Percentiles rank a stretch among this genome's conserved stretches.
Conservation (phyloP, 1,140 invertebrate genomes). For the Drosophila sucinea region DNA sequence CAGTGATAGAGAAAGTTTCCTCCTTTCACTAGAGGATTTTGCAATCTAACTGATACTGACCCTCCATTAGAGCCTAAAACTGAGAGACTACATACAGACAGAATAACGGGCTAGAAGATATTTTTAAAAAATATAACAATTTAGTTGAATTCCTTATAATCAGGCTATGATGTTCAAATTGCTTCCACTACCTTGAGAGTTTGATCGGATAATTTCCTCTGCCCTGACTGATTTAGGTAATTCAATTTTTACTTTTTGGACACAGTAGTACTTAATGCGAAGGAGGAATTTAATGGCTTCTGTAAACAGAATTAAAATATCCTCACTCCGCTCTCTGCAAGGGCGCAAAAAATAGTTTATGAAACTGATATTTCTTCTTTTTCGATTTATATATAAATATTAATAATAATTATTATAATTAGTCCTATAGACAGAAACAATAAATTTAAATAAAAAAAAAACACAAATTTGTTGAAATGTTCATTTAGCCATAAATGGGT, state of each 20-base stretch:
- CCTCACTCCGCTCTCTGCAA: neutral
- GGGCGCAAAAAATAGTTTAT: neutral
- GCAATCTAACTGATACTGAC: too few relatives aligned
- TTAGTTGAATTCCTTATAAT: too few relatives aligned
- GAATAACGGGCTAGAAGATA: too few relatives aligned
- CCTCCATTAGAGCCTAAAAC: too few relatives aligned
- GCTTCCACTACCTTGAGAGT: too few relatives aligned
- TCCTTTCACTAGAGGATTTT: too few relatives aligned
- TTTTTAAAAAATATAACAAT: too few relatives aligned
- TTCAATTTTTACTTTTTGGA: neutral
- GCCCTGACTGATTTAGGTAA: neutral
- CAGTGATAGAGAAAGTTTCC: too few relatives aligned
- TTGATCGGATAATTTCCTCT: neutral
- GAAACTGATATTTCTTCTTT: conserved; percentile 1
- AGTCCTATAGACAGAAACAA: conserved; percentile 2
- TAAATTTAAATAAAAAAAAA: conserved; percentile 3
- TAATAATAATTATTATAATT: conserved; percentile 9
- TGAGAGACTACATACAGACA: too few relatives aligned
- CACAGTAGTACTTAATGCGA: neutral
- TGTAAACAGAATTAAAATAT: neutral
- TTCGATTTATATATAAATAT: conserved; percentile 10
- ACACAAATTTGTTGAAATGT: neutral
- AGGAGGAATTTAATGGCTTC: neutral
- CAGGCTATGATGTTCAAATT: too few relatives aligned
- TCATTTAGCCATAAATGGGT: neutral